phyloP scores from a whole-genome alignment of 1,140 invertebrate species.

The Theocolax elegans region DNA sequence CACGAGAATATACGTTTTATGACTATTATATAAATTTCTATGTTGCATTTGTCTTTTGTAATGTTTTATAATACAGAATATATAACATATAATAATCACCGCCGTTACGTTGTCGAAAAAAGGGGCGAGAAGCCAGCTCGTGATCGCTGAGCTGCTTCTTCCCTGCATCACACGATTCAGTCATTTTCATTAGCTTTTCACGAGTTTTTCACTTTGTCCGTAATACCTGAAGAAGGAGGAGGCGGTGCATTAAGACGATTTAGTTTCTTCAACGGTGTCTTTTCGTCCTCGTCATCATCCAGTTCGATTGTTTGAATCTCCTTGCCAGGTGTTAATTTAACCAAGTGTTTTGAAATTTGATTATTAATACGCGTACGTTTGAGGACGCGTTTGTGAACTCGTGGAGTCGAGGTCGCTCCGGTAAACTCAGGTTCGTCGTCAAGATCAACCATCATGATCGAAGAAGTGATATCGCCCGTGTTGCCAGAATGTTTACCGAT shows the following conservation, averaged over 20 bases:
- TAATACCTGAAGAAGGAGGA: not conserved
- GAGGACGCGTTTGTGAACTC: slow-evolving; percentile 37
- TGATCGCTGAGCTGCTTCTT: slow-evolving; percentile 20
- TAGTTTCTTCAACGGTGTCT: slow-evolving; percentile 45
- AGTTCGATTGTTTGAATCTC: slow-evolving; percentile 44
- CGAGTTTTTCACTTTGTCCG: slow-evolving; percentile 44
- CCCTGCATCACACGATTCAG: slow-evolving; percentile 13
- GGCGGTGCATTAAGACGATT: slow-evolving; percentile 34
- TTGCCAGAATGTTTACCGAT: not conserved
- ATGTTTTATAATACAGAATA: slow-evolving; percentile 36
- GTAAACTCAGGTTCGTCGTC: slow-evolving; percentile 49
- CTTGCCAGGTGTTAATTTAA: slow-evolving; percentile 22
- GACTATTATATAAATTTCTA: slow-evolving; percentile 29
- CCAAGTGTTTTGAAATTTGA: slow-evolving; percentile 31
- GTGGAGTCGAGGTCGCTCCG: not conserved
- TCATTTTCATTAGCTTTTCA: slow-evolving; percentile 41
- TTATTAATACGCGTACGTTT: slow-evolving; percentile 44
- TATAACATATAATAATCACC: slow-evolving; percentile 31
- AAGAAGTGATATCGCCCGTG: not conserved
- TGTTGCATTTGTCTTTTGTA: not conserved
- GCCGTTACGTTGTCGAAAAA: slow-evolving; percentile 12
- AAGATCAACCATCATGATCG: slow-evolving; percentile 43
- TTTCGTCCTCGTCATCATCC: slow-evolving; percentile 49
- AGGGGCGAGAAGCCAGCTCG: slow-evolving; percentile 10
- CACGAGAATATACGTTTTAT: slow-evolving; percentile 18